Percentiles rank a stretch among this genome's conserved stretches.
Evolutionary conservation across 2,888 invertebrate species (phyloP).

Genomic region (Branchipolynoe longqiensis): DNA sequence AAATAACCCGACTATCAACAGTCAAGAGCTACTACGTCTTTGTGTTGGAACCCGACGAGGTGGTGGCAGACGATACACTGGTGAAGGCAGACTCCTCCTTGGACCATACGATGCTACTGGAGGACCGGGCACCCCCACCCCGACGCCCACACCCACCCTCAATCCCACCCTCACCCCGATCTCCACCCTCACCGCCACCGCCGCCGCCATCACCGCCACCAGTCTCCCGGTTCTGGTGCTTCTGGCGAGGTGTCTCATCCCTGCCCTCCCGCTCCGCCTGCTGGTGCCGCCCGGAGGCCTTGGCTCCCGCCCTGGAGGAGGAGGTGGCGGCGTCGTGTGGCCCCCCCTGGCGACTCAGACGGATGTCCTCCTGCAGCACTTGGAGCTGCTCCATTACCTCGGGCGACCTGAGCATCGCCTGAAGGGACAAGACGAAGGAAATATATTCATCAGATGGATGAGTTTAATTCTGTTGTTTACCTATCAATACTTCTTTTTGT

Average conservation of each 20-base stretch:
- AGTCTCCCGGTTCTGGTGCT: background rate
- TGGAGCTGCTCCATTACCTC: constrained; percentile 74
- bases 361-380: constrained; percentile 65
- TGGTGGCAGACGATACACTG: constrained; percentile 41
- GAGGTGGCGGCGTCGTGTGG: background rate
- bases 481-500: no score
- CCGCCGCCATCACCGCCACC: background rate
- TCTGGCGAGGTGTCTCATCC: constrained; percentile 6
- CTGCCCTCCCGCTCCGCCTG: background rate
- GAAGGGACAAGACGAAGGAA: constrained; percentile 56
- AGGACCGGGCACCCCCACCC: no score
- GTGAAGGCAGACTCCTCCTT: constrained; percentile 56
- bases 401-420: constrained; percentile 75
- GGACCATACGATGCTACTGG: constrained; percentile 49
- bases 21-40: background rate
- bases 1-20: no score
- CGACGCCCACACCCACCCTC: no score
- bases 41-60: background rate
- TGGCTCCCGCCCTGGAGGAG: background rate
- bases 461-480: no score
- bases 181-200: background rate
- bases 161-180: no score
- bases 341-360: constrained; percentile 2
- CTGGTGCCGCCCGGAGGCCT: background rate
- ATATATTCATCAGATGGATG: no score